Percentiles rank a stretch among this genome's conserved stretches.
Conservation (phyloP, 2,888 invertebrate species). For the Scaptomyza polygonia region DNA sequence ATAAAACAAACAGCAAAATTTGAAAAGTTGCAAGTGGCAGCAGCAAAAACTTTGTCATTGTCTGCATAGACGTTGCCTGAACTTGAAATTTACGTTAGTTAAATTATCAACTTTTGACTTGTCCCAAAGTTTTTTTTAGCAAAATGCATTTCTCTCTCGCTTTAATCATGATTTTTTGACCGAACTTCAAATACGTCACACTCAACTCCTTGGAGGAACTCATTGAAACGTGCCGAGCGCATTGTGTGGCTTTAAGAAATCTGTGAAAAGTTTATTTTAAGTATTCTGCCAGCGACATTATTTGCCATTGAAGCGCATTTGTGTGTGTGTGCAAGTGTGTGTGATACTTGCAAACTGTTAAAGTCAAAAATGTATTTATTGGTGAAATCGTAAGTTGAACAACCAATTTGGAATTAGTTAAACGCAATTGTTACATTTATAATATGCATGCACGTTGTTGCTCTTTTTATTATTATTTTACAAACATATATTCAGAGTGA, state of each 20-base stretch:
- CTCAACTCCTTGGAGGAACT: conserved; percentile 5
- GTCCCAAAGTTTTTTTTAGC: conserved; percentile 36
- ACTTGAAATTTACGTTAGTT: conserved; percentile 67
- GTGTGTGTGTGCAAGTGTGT: conserved; percentile 1
- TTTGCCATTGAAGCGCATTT: conserved; percentile 16
- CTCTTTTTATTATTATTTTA: conserved; percentile 65
- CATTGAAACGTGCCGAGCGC: conserved; percentile 21
- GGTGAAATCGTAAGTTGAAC: neutral
- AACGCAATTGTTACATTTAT: conserved; percentile 24
- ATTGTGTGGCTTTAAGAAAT: conserved; percentile 23
- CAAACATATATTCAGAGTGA: conserved; percentile 64
- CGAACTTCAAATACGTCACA: conserved; percentile 7
- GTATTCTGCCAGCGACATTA: conserved; percentile 14
- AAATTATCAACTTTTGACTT: conserved; percentile 57
- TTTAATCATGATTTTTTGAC: conserved; percentile 15
- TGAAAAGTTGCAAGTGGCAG: conserved; percentile 61
- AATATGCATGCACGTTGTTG: conserved; percentile 34
- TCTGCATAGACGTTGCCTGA: conserved; percentile 50
- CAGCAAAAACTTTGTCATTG: conserved; percentile 49
- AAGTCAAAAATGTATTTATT: conserved; percentile 30
- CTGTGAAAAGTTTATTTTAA: conserved; percentile 25
- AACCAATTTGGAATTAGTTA: neutral
- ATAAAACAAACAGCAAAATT: conserved; percentile 54
- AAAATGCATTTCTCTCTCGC: conserved; percentile 5
- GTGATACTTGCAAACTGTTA: conserved; percentile 9